Percentiles rank a stretch among this genome's conserved stretches.
Evolutionary conservation across 2,888 invertebrate species (phyloP).

Genomic region (Portevinia maculata): DNA sequence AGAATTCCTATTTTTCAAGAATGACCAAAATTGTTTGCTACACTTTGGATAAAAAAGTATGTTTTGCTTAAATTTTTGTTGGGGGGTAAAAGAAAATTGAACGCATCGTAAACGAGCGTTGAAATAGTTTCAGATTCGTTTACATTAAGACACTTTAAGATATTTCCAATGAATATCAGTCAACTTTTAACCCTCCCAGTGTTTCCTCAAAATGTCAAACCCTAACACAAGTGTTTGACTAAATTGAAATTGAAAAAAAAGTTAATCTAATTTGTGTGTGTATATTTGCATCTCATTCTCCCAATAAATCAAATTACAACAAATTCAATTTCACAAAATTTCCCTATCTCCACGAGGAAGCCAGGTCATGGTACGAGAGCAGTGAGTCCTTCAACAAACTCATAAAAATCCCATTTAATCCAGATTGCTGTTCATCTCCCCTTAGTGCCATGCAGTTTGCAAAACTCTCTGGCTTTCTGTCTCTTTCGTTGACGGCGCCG

Average conservation of each 20-base stretch:
- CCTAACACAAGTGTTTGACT: too few species aligned
- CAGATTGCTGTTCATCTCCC: constrained; percentile 32
- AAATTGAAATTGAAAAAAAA: not conserved
- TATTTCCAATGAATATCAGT: too few species aligned
- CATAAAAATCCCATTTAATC: constrained; percentile 69
- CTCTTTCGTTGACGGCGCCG: constrained; percentile 34
- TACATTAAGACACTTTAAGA: too few species aligned
- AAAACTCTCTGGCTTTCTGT: constrained; percentile 7
- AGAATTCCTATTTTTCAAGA: too few species aligned
- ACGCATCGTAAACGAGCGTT: too few species aligned
- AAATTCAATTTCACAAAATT: constrained; percentile 1
- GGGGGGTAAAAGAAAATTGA: too few species aligned
- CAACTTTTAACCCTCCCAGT: too few species aligned
- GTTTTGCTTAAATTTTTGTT: too few species aligned
- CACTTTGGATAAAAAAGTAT: too few species aligned
- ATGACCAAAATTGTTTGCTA: too few species aligned
- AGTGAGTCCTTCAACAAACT: constrained; percentile 48
- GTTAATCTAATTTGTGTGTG: not conserved
- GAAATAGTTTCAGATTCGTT: too few species aligned
- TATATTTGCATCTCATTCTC: not conserved
- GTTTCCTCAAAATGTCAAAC: too few species aligned
- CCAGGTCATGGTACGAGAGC: not conserved
- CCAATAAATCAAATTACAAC: constrained; percentile 6
- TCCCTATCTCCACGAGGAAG: not conserved
- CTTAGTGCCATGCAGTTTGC: constrained; percentile 19